Conservation (phyloP, 2,888 invertebrate genomes). For the Drosophila monieri region DNA sequence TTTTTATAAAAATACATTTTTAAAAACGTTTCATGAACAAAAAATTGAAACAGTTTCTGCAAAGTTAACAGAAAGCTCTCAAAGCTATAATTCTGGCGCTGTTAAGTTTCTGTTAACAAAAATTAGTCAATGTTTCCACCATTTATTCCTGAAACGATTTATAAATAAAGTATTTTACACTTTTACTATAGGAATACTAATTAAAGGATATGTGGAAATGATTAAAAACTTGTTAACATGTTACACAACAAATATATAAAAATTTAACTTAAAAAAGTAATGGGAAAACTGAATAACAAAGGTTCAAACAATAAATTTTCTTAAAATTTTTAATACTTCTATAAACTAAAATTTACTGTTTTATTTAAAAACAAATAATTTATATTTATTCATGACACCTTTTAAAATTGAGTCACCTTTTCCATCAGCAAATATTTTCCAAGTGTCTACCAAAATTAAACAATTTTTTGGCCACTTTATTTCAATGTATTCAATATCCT, state of each 20-base stretch:
- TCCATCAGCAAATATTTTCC: neutral
- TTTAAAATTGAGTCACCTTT: neutral
- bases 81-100: neutral
- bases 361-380: too few relatives aligned
- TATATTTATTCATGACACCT: too few relatives aligned
- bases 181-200: neutral
- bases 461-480: neutral
- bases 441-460: neutral
- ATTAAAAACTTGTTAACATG: neutral
- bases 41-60: neutral
- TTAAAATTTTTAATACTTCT: too few relatives aligned
- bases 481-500: neutral
- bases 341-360: too few relatives aligned
- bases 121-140: neutral
- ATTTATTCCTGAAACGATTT: neutral
- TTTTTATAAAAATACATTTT: too few relatives aligned
- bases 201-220: neutral
- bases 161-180: neutral
- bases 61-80: neutral
- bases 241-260: neutral
- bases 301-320: too few relatives aligned
- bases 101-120: neutral
- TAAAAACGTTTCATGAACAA: neutral
- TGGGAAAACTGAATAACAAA: too few relatives aligned
- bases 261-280: too few relatives aligned